Percentiles rank a stretch among this genome's conserved stretches.
Evolutionary conservation across 1,140 invertebrate species (phyloP).

Genomic region (Drosophila lini): DNA sequence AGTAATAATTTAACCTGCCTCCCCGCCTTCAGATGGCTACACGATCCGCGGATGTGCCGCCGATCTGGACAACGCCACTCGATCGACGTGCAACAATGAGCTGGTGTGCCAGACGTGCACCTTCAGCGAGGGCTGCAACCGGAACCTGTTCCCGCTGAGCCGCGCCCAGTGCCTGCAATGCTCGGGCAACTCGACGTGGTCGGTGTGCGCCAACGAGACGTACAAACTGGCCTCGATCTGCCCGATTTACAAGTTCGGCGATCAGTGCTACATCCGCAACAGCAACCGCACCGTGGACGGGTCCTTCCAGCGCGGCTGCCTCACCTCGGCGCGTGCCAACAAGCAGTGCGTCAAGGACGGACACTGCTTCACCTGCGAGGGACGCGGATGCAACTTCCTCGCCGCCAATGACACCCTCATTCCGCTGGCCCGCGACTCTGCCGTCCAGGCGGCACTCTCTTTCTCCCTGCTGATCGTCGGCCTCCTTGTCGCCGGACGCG

Average conservation of each 20-base stretch:
- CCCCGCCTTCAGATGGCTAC: constrained; percentile 54
- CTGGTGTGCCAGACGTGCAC: constrained; percentile 67
- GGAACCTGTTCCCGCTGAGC: constrained; percentile 64
- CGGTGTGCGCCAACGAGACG: constrained; percentile 59
- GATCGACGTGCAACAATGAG: constrained; percentile 66
- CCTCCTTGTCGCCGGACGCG: constrained; percentile 22
- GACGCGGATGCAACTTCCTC: constrained; percentile 72
- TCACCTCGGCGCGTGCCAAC: constrained; percentile 60
- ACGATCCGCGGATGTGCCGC: constrained; percentile 75
- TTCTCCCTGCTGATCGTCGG: constrained; percentile 42
- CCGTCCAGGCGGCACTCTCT: constrained; percentile 31
- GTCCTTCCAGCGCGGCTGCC: constrained; percentile 77
- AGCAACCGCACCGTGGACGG: constrained; percentile 49
- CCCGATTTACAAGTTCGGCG: constrained; percentile 70
- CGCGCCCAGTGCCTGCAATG: constrained; percentile 75
- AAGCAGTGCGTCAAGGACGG: constrained; percentile 68
- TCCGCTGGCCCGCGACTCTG: constrained; percentile 72
- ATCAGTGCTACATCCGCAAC: constrained; percentile 78
- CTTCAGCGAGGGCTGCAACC: constrained; percentile 74
- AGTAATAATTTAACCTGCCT: not conserved
- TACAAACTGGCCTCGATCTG: constrained; percentile 56
- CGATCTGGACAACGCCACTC: constrained; percentile 66
- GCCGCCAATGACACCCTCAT: constrained; percentile 51
- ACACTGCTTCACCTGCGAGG: constrained; percentile 73
- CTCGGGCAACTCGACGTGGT: constrained; percentile 56